Evolutionary conservation across 2,113 vertebrate species (phyloP), one percentile per base, ranked within the genome.

Genomic region (Oncorhynchus nerka): DNA sequence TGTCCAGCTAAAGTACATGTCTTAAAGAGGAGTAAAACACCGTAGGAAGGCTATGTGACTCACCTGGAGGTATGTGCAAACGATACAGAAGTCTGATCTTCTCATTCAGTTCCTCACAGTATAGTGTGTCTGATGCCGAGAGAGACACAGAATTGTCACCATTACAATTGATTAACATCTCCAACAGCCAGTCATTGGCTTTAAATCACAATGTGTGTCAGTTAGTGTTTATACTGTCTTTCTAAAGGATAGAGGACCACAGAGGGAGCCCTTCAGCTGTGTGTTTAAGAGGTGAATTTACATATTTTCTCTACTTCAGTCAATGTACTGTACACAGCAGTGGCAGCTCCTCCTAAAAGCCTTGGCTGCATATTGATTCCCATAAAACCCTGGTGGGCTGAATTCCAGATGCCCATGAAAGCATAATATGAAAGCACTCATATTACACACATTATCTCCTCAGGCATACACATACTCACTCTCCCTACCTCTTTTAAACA

Each of bases 81-180:
- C 94, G 94, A 81, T 98, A 99, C 0, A 99, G 86, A 67, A 98
- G 87, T 75, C 95, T 88, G 45, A 99, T 95, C 81, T 97, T 99
- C 91, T 97, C 97, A 79, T 95, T 99, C 93, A 99, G 95, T 83
- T 99, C 98, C 81, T 94, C 97, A 61, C 96, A 94, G 87, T 97
- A 99, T 90, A 98, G 92, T 39, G 93, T 88, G 86, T 99, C 97
- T 99, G 87, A 34, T 3, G 39, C 39, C 39, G 8, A 45, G 39
- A 45, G 39, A 49, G 20, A 77, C 15, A 83, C 2, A 55, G n/a
- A 11, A 78, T 45, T 45, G 39, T 45, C 39, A 45, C 39, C 39
- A 51, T 45, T 12, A 11, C 39, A 45, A 45, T 11, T 45, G 34
- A 45, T 45, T 45, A 45, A 57, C 8, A 19, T 19, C 26, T n/a